Evolutionary conservation across 2,888 invertebrate species (phyloP).

Genomic region (Sarcophaga variegata): DNA sequence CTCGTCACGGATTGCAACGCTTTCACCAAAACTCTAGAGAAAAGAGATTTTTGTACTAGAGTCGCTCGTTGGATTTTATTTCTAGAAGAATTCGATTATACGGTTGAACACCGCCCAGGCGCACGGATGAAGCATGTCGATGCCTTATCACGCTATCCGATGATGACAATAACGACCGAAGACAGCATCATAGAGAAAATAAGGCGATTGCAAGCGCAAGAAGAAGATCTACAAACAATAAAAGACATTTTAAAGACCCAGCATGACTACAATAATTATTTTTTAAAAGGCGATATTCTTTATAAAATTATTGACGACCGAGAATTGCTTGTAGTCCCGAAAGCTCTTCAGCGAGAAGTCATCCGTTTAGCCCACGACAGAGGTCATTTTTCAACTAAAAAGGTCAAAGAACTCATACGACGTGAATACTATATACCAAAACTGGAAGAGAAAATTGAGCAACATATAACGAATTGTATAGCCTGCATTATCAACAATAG

Average conservation of each 20-base stretch:
- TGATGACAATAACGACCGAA: constrained; percentile 45
- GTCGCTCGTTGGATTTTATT: constrained; percentile 71
- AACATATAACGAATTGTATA: constrained; percentile 60
- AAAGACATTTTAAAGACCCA: constrained; percentile 44
- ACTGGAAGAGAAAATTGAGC: constrained; percentile 53
- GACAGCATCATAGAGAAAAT: constrained; percentile 44
- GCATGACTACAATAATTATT: constrained; percentile 22
- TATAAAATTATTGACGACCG: constrained; percentile 49
- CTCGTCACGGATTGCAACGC: constrained; percentile 65
- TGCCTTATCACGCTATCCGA: constrained; percentile 65
- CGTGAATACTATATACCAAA: constrained; percentile 62
- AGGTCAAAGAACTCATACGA: constrained; percentile 53
- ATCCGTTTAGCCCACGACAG: constrained; percentile 47
- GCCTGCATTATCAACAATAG: constrained; percentile 59
- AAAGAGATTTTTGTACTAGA: constrained; percentile 63
- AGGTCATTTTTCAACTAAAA: constrained; percentile 57
- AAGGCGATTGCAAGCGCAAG: constrained; percentile 54
- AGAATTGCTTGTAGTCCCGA: constrained; percentile 52
- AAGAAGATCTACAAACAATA: constrained; percentile 62
- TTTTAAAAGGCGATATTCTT: constrained; percentile 50
- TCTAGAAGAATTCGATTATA: constrained; percentile 71
- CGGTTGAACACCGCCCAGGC: constrained; percentile 69
- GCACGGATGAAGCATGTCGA: constrained; percentile 62
- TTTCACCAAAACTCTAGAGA: constrained; percentile 64
- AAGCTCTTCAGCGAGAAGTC: constrained; percentile 50